phyloP scores from a whole-genome alignment of 2,888 invertebrate species.

The Meteorus colon region DNA sequence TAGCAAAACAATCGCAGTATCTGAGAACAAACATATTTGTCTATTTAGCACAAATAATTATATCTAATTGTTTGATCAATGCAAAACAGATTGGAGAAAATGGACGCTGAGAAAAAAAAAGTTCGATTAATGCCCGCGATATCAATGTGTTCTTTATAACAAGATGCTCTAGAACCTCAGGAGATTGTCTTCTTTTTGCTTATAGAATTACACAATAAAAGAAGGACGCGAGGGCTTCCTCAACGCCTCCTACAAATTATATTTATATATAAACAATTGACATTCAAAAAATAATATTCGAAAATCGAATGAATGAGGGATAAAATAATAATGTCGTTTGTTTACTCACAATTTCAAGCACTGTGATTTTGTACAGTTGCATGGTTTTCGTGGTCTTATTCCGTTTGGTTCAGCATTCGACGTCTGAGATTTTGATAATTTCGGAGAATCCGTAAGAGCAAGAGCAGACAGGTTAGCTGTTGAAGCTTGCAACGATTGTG shows the following conservation, averaged over 20 bases:
- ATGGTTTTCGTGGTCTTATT: constrained; percentile 89
- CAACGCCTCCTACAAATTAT: constrained; percentile 38
- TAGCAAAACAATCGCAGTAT: constrained; percentile 99
- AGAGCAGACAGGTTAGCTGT: constrained; percentile 59
- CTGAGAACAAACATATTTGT: constrained; percentile 68
- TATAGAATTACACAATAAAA: constrained; percentile 47
- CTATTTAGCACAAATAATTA: background rate
- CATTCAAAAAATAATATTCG: constrained; percentile 20
- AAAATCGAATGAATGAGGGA: constrained; percentile 14
- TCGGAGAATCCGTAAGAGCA: constrained; percentile 56
- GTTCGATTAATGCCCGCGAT: background rate
- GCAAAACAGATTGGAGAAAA: background rate
- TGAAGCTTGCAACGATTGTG: constrained; percentile 60
- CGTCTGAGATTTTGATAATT: constrained; percentile 5
- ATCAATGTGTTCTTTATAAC: constrained; percentile 25
- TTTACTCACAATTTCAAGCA: constrained; percentile 91
- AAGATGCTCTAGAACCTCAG: constrained; percentile 41
- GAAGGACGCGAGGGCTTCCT: constrained; percentile 31
- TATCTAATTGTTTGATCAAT: background rate
- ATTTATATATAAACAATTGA: constrained; percentile 30
- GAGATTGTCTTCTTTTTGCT: constrained; percentile 48
- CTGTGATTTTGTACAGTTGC: constrained; percentile 99
- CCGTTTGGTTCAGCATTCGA: constrained; percentile 73
- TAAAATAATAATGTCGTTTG: constrained; percentile 15
- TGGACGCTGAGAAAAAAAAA: background rate